Conservation (phyloP, 2,113 vertebrate species). For the Oreocharis arfaki region DNA sequence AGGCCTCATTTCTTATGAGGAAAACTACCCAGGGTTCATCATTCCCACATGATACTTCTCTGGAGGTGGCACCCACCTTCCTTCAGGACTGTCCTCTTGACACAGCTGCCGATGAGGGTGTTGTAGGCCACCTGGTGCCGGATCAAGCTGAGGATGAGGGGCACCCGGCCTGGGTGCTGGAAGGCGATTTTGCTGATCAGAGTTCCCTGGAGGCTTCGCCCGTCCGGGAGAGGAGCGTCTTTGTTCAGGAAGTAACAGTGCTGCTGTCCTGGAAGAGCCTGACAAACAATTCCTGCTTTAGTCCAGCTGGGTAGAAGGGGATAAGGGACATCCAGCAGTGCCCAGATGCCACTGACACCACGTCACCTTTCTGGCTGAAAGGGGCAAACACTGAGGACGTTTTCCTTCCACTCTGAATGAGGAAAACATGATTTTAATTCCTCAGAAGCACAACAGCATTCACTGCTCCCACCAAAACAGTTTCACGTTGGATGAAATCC, state of each 20-base stretch:
- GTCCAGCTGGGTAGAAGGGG: not conserved
- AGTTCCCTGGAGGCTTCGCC: conserved; percentile 86
- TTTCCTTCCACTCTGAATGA: not conserved
- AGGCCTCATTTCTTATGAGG: not conserved
- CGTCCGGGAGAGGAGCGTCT: conserved; percentile 92
- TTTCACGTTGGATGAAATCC: accelerated
- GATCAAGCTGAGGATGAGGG: conserved; percentile 87
- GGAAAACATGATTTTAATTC: accelerated
- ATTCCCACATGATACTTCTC: accelerated
- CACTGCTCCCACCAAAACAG: too few relatives aligned
- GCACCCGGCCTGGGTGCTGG: conserved; percentile 91
- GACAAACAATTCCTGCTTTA: conserved; percentile 14
- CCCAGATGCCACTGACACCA: not conserved
- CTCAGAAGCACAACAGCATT: not conserved
- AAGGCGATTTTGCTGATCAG: conserved; percentile 93
- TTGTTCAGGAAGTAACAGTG: conserved; percentile 98
- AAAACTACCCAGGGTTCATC: not conserved
- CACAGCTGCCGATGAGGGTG: conserved; percentile 93
- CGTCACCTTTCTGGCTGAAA: not conserved
- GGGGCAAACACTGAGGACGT: not conserved
- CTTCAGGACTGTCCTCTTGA: conserved; percentile 89
- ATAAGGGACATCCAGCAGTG: not conserved
- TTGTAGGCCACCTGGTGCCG: conserved; percentile 94
- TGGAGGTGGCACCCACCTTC: conserved; percentile 74
- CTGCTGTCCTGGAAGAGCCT: conserved; percentile 96